Conservation (phyloP, 2,797 vertebrate species). For the Pteropus rufus region DNA sequence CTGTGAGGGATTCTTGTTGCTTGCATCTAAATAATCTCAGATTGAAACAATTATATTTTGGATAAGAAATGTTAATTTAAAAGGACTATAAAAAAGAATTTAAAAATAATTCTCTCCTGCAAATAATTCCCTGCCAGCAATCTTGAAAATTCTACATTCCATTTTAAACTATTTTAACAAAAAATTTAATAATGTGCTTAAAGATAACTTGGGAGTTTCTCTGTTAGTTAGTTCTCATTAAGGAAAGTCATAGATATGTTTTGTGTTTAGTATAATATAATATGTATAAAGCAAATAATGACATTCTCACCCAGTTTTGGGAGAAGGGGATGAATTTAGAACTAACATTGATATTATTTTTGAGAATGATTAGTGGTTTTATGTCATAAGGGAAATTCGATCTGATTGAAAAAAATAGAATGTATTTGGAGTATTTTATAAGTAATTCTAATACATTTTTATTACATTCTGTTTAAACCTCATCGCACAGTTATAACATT, state of each 20-base stretch:
- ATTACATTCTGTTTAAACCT: not conserved
- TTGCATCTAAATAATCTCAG: not conserved
- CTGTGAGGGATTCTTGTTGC: not conserved
- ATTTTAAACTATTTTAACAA: constrained; percentile 14
- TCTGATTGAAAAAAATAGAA: not conserved
- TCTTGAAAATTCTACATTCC: not conserved
- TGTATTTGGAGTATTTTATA: not conserved
- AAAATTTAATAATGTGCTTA: not conserved
- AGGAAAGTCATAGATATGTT: not conserved
- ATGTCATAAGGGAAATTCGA: not conserved
- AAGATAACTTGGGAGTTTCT: not conserved
- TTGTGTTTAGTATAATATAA: not conserved
- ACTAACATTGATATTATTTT: not conserved
- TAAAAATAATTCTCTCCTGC: not conserved
- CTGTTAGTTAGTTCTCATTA: not conserved
- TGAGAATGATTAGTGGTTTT: not conserved
- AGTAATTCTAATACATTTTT: not conserved
- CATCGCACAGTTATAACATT: not conserved
- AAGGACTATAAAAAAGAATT: not conserved
- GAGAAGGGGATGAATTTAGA: not conserved
- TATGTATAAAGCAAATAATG: not conserved
- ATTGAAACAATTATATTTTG: not conserved
- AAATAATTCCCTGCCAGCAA: not conserved
- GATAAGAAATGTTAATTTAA: constrained; percentile 2
- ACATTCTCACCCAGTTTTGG: not conserved